A percentile compares a stretch with the other conserved stretches of the same genome.
phyloP scores from a whole-genome alignment of 2,888 invertebrate species.

The Chloromyia formosa region DNA sequence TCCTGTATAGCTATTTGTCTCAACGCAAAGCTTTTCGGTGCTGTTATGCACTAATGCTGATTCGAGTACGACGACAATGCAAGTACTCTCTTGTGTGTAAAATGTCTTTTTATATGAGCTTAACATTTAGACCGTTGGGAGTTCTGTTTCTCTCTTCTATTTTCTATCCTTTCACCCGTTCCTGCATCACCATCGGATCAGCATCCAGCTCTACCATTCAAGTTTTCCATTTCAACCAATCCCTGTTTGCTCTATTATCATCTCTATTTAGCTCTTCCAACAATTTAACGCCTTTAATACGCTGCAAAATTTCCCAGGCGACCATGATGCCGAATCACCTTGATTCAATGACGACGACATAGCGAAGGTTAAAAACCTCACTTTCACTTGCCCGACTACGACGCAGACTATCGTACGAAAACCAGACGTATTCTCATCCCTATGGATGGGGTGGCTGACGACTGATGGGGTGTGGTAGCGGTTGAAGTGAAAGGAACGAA shows the following conservation, averaged over 20 bases:
- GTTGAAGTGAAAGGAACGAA: neutral
- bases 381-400: constrained; percentile 47
- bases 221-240: neutral
- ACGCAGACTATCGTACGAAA: constrained; percentile 19
- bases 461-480: constrained; percentile 18
- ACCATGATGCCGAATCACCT: constrained; percentile 48
- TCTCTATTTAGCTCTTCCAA: neutral
- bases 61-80: neutral
- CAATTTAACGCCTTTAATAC: constrained; percentile 3
- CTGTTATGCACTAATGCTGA: neutral
- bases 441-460: neutral
- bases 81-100: neutral
- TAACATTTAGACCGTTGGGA: neutral
- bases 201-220: neutral
- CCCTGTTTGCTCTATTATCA: neutral
- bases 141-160: neutral
- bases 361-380: constrained; percentile 54
- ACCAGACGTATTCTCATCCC: constrained; percentile 34
- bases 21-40: too few species aligned
- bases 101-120: neutral
- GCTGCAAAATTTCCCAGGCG: constrained; percentile 38
- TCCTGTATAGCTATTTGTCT: too few species aligned
- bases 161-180: neutral
- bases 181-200: neutral
- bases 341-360: constrained; percentile 53